Evolutionary conservation across 2,113 vertebrate species (phyloP), one percentile per base, ranked within the genome.

Genomic region (Gallinago jamesoni): DNA sequence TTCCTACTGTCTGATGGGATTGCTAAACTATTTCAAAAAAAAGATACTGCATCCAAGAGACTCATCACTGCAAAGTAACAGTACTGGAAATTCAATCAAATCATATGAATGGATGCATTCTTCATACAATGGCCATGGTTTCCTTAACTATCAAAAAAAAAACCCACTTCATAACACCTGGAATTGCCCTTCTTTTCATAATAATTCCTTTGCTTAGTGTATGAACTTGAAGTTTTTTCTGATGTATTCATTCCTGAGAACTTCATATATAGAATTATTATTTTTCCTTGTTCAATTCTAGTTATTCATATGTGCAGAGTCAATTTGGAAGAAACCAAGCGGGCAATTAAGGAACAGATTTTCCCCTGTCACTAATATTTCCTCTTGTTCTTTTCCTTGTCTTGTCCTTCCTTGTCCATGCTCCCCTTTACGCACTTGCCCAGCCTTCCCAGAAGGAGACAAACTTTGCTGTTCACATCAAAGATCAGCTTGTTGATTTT

Each of bases 401-500:
- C 72, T 69, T 95, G 37, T 50, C 57, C 66, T 56, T 62, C 74
- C 83, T 87, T 53, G 8, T 10, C 56, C 12, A 2, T 13, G 17
- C 17, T 72, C 41, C 56, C 45, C 31, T 60, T 47, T 56, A 50
- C 35, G 3, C 12, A 41, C 28, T 73, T 89, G 15, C 10, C 20
- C 17, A 84, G n/a, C 31, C 55, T 78, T 77, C 24, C 41, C 56
- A 91, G 47, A 35, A 85, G 18, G 47, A 77, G 25, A 73, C 12
- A 47, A 79, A 78, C 30, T 81, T 94, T 94, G 43, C 16, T 77
- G 24, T 47, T 94, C 31, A n/a, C 69, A 80, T 87, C 55, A 96
- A 66, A 86, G 47, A 77, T 35, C 59, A 87, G 43, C 13, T 75
- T 83, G 76, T 39, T 62, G 81, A 89, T 90, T 97, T 93, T 90